Evolutionary conservation across 2,113 vertebrate species (phyloP), one percentile per base, ranked within the genome.

Genomic region (Esox niger): DNA sequence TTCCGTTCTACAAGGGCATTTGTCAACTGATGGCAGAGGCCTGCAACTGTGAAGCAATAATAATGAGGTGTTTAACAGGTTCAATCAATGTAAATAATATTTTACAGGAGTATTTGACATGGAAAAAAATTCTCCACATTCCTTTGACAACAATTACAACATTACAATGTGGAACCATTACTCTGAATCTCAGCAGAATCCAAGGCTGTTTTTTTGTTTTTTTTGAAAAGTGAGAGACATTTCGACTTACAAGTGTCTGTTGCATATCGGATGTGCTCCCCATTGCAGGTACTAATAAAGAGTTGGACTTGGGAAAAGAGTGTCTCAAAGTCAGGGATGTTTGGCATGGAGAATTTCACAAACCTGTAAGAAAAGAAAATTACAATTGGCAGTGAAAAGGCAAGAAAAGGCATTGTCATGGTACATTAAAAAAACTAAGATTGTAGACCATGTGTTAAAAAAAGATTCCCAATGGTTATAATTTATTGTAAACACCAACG

Each of bases 261-360:
- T 84, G 97, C 97, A 70, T 98, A 98, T 93, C 97, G 92, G 81
- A 99, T 96, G 91, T 99, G 97, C 75, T 99, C 97, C 31, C 97
- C 96, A 1, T 98, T 99, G 88, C 96, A 98, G 76, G 97, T 97
- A 86, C 97, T 98, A 88, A 99, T 98, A 89, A 99, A 99, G 82
- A 99, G 95, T 86, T 99, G 97, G 83, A 98, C 96, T 91, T 99
- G 97, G 61, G 96, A 99, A 90, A 98, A 98, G 72, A 99, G 89
- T 0, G 96, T 99, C 91, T 99, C 97, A 72, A 99, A 99, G 88
- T 99, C 97, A 70, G 97, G 97, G 92, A 98, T 95, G 90, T 94
- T 99, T 93, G 97, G 97, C 97, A 99, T 99, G 86, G 97, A 99
- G 90, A 98, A 98, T 93, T 99, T 99, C 84, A 99, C 97, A 90